Conservation (phyloP, 2,797 vertebrate genomes). For the Chromobotia macracanthus region DNA sequence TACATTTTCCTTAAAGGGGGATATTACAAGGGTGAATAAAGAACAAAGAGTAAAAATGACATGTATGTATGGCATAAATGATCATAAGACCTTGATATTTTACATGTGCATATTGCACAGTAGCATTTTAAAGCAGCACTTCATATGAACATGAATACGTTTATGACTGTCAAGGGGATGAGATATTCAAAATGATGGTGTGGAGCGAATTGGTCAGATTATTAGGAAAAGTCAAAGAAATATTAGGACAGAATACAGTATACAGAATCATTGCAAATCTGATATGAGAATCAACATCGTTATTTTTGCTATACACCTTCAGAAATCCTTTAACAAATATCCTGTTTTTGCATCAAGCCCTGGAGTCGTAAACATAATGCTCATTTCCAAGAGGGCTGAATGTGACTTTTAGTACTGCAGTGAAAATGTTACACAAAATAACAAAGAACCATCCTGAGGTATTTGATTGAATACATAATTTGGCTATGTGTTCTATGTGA, state of each 20-base stretch:
- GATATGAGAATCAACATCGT: constrained; percentile 54
- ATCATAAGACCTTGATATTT: constrained; percentile 68
- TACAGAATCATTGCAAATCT: constrained; percentile 10
- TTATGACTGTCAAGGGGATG: constrained; percentile 72
- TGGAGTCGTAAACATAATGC: constrained; percentile 43
- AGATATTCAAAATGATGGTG: constrained; percentile 56
- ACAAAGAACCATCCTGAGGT: constrained; percentile 81
- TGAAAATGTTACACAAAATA: constrained; percentile 62
- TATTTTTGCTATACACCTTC: constrained; percentile 25
- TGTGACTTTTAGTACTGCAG: constrained; percentile 27
- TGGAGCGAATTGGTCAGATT: constrained; percentile 53
- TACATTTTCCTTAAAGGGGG: constrained; percentile 81
- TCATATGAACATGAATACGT: constrained; percentile 74
- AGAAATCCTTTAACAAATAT: background rate
- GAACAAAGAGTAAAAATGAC: constrained; percentile 52
- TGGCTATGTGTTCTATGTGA: constrained; percentile 72
- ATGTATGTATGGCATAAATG: constrained; percentile 67
- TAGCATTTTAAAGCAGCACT: constrained; percentile 80
- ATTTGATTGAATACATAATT: constrained; percentile 75
- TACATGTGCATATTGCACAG: constrained; percentile 82
- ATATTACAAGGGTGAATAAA: constrained; percentile 75
- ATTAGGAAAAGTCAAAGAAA: constrained; percentile 65
- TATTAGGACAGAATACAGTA: constrained; percentile 8
- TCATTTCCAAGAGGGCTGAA: constrained; percentile 21
- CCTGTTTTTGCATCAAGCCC: constrained; percentile 16